Percentiles rank a stretch among this genome's conserved stretches.
These are phyloP conservation scores for Varanus salvator DNA, from an alignment of 2,113 vertebrate species.

Conservation along the genomic window DNA sequence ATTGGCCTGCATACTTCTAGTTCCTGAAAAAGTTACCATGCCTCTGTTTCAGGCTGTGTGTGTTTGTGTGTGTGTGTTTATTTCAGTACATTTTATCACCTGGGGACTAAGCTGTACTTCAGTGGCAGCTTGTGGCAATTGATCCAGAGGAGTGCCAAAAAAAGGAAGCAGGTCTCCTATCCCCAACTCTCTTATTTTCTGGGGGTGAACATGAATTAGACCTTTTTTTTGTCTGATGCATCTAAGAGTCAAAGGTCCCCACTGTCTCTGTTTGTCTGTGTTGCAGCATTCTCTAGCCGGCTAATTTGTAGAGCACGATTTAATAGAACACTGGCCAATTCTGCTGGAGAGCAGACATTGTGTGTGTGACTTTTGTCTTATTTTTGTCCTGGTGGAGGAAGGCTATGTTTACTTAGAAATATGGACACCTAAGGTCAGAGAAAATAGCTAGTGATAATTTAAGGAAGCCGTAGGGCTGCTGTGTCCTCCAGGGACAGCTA, in stretches of 20 bases:
- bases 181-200: not conserved
- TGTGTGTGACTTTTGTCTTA: not conserved
- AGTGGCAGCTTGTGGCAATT: not conserved
- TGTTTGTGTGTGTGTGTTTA: not conserved
- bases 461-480: not conserved
- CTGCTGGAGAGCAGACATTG: not conserved
- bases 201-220: not conserved
- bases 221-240: not conserved
- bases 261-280: not conserved
- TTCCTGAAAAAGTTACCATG: not conserved
- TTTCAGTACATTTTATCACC: not conserved
- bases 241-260: not conserved
- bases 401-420: not conserved
- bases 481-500: not conserved
- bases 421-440: not conserved
- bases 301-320: slow-evolving; percentile 2
- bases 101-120: not conserved
- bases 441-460: not conserved
- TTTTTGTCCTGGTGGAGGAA: not conserved
- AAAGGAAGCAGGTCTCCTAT: not conserved
- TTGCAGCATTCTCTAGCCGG: not conserved
- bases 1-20: too few species aligned
- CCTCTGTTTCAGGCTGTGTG: not conserved
- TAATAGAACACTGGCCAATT: not conserved
- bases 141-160: not conserved